Evolutionary conservation across 2,888 invertebrate genomes (phyloP).

Genomic region (Cantharis lateralis): DNA sequence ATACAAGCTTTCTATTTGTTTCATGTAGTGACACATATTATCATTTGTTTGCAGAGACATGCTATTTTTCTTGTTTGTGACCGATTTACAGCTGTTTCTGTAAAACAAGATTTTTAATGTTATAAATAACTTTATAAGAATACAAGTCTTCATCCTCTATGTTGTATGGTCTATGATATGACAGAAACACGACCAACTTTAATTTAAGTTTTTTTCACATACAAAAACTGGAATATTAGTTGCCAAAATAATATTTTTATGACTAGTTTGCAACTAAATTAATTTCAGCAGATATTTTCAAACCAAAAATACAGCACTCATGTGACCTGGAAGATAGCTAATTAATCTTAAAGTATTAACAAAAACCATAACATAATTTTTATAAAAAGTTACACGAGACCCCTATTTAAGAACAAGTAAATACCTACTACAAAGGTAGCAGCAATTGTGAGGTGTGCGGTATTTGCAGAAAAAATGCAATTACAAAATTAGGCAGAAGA

Average conservation of each 20-base stretch:
- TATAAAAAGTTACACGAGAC: background rate
- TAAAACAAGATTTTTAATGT: background rate
- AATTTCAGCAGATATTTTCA: background rate
- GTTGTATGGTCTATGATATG: background rate
- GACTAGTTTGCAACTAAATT: background rate
- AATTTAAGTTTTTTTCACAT: background rate
- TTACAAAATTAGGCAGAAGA: background rate
- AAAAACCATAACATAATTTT: too few relatives aligned
- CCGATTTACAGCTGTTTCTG: background rate
- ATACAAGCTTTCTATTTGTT: background rate
- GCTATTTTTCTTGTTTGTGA: background rate
- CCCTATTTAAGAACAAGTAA: background rate
- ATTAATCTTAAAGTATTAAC: too few relatives aligned
- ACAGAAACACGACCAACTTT: background rate
- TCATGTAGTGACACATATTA: background rate
- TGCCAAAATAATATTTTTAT: background rate
- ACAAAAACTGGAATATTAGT: background rate
- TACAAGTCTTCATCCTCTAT: background rate
- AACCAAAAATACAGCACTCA: background rate
- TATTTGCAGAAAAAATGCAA: background rate
- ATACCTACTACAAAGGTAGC: background rate
- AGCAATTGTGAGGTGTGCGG: background rate
- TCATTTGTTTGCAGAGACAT: background rate
- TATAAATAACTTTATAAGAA: background rate
- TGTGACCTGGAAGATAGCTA: too few relatives aligned